phyloP scores from a whole-genome alignment of 1,140 invertebrate genomes.

The Temnothorax nylanderi region DNA sequence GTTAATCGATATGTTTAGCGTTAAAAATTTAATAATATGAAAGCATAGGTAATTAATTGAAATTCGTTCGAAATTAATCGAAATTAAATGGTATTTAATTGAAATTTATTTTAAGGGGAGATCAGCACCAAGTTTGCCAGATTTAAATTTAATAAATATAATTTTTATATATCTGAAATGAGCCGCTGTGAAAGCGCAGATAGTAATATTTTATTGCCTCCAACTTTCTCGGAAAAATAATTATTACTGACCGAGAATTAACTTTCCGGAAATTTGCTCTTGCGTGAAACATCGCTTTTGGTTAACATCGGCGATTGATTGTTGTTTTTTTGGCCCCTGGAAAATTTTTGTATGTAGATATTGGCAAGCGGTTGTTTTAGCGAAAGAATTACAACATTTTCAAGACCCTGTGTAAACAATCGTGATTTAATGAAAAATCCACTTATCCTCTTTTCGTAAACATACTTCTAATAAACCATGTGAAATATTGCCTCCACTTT shows the following conservation, averaged over 20 bases:
- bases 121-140: background rate
- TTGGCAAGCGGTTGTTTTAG: conserved; percentile 5
- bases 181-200: background rate
- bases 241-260: conserved; percentile 23
- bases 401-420: conserved; percentile 25
- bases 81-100: background rate
- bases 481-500: conserved; percentile 33
- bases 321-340: conserved; percentile 12
- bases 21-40: background rate
- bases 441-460: conserved; percentile 46
- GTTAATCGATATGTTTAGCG: background rate
- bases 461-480: conserved; percentile 42
- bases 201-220: background rate
- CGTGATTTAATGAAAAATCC: conserved; percentile 33
- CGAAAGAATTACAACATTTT: background rate
- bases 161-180: background rate
- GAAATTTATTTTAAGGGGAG: background rate
- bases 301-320: conserved; percentile 36
- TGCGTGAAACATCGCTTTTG: conserved; percentile 16
- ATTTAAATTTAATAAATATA: background rate
- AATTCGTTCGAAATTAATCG: no score
- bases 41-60: background rate
- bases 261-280: background rate
- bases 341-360: conserved; percentile 38
- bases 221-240: background rate